Base-by-base conservation (phyloP, 2,797 vertebrate genomes). In the Artibeus jamaicensis region DNA sequence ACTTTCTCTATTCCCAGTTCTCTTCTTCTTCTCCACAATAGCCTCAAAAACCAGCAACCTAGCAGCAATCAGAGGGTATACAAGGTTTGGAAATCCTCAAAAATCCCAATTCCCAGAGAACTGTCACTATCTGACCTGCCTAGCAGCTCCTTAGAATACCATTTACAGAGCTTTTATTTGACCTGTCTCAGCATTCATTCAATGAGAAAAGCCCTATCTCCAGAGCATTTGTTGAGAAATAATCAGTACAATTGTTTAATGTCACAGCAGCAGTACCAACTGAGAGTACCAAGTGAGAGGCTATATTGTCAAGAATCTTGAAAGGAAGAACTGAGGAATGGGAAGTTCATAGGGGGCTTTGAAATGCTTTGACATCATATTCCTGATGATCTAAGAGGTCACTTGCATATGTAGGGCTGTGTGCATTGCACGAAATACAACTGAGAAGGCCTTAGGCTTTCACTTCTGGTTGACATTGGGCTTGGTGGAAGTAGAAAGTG, bases 11-110 rank as follows among this genome's bases (percentile, higher is more conserved):
- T 53, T 89, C 22, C 44, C 24, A 67, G 62, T 15, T 77, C 65
- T 65, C 90, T 87, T 78, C 70, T n/a, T 53, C 57, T 87, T 67
- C 32, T 84, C 48, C 55, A 86, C 18, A 22, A 65, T 70, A 50
- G 57, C 37, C 32, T 89, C 93, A 37, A 83, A 83, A 96, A 76
- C n/a, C 29, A 96, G 48, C 34, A 93, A 46, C 39, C 26, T 81
- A 81, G 34, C 37, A 87, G 57, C 46, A 95, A 92, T 18, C 67
- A 76, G 79, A 93, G 16, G 9, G 6, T 21, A 96, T n/a, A 76
- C 12, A 32, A 87, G 53, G 46, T 81, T 65, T 92, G 37, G 34
- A 71, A 62, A 79, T 22, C 21, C 26, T 81, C 9, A 84, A 87
- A 93, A 76, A 77, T 12, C 14, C 34, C 15, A 82, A 9, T 89